Evolutionary conservation across 2,888 invertebrate species (phyloP).

Genomic region (Leucozona laternaria): DNA sequence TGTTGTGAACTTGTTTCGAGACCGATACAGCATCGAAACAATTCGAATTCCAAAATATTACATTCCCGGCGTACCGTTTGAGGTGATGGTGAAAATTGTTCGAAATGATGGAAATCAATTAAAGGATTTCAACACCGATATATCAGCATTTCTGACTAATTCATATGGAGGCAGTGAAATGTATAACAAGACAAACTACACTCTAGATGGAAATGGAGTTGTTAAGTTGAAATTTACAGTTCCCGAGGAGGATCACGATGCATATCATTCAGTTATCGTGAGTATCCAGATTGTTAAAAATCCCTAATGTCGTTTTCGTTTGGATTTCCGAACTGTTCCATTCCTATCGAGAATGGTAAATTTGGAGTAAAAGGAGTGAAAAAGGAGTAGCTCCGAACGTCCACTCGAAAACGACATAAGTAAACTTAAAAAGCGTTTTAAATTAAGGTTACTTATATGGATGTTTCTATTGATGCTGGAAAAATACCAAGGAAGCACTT

Average conservation of each 20-base stretch:
- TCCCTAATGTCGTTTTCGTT: no score
- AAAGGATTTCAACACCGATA: constrained; percentile 85
- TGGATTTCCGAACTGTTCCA: no score
- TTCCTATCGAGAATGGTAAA: no score
- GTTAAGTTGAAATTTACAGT: constrained; percentile 82
- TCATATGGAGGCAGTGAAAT: constrained; percentile 82
- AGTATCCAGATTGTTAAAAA: no score
- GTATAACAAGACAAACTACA: constrained; percentile 81
- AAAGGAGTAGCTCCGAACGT: no score
- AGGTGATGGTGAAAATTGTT: constrained; percentile 85
- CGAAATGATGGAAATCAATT: constrained; percentile 89
- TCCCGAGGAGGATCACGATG: constrained; percentile 80
- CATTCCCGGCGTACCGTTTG: constrained; percentile 94
- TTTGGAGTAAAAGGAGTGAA: no score
- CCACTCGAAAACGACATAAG: no score
- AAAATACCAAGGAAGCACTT: constrained; percentile 81
- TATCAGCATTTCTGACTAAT: constrained; percentile 83
- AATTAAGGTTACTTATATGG: constrained; percentile 90
- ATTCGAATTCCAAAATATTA: constrained; percentile 95
- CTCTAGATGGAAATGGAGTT: constrained; percentile 80
- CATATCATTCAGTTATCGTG: constrained; percentile 82
- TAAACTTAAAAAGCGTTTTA: background rate
- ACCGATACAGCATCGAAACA: constrained; percentile 90
- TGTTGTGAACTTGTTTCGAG: constrained; percentile 91
- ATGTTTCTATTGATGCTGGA: constrained; percentile 85